A percentile compares a stretch with the other conserved stretches of the same genome.
These are phyloP conservation scores for Halictus rubicundus DNA, from an alignment of 1,140 invertebrate species.

Conservation along the genomic window DNA sequence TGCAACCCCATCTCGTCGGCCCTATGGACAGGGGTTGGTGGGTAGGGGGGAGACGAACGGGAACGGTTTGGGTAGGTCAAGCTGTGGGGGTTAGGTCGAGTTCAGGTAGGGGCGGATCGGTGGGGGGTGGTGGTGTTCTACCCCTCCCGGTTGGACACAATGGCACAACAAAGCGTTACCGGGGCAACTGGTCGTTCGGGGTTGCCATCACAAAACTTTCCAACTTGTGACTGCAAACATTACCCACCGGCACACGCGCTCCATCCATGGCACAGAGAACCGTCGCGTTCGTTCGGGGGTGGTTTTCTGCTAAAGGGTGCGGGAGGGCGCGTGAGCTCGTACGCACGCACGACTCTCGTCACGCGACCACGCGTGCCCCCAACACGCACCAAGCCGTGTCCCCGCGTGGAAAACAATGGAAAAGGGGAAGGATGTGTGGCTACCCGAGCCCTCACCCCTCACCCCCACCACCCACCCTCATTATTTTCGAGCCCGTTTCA, in stretches of 20 bases:
- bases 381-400: constrained; percentile 47
- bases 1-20: background rate
- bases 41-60: background rate
- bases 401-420: constrained; percentile 47
- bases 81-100: constrained; percentile 43
- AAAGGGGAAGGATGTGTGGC: constrained; percentile 12
- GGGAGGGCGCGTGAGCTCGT: constrained; percentile 31
- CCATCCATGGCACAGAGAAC: constrained; percentile 18
- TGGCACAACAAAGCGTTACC: constrained; percentile 77
- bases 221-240: constrained; percentile 70
- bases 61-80: constrained; percentile 63
- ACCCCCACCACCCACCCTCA: background rate
- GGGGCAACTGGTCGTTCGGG: constrained; percentile 65
- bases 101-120: constrained; percentile 11
- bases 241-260: constrained; percentile 58
- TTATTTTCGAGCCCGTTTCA: constrained; percentile 9
- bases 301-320: background rate
- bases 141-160: constrained; percentile 40
- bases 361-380: constrained; percentile 61
- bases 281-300: background rate
- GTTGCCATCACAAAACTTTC: constrained; percentile 78
- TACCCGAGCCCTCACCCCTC: no score
- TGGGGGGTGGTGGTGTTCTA: constrained; percentile 20
- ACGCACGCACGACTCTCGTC: constrained; percentile 52
- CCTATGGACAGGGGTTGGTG: background rate